Percentiles rank a stretch among this genome's conserved stretches.
Evolutionary conservation across 2,797 vertebrate genomes (phyloP).

Genomic region (Dicrostonyx torquatus): DNA sequence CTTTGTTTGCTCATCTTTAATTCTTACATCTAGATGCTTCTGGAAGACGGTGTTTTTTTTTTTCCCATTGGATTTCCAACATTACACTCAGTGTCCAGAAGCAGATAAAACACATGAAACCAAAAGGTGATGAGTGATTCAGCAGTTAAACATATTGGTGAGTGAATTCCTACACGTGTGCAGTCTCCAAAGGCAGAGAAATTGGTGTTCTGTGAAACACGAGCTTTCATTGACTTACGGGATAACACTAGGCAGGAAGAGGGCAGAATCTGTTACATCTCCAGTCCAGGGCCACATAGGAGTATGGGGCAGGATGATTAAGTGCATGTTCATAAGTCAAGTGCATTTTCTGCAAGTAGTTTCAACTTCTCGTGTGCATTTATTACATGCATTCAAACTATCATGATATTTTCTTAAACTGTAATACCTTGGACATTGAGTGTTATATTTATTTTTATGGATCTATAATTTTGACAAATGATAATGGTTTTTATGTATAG

Average conservation of each 20-base stretch:
- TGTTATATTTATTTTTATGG: background rate
- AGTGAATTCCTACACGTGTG: background rate
- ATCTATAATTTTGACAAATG: background rate
- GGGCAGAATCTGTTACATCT: background rate
- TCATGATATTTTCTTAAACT: background rate
- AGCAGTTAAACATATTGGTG: background rate
- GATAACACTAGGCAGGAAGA: background rate
- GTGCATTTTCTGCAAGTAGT: background rate
- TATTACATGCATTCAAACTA: background rate
- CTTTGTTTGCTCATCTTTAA: background rate
- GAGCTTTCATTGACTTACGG: background rate
- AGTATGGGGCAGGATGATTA: background rate
- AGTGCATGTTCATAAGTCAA: background rate
- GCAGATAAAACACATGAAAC: rapidly evolving
- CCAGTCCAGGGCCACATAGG: rapidly evolving
- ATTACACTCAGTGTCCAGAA: background rate
- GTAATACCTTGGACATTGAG: background rate
- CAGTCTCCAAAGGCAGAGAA: background rate
- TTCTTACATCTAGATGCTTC: background rate
- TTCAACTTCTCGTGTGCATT: background rate
- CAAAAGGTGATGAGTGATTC: background rate
- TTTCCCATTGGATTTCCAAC: background rate
- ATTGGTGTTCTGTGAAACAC: background rate
- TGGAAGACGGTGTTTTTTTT: background rate
- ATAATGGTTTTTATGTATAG: background rate